Evolutionary conservation across 2,888 invertebrate genomes (phyloP), one percentile per base, ranked within the genome.

Genomic region (Noctua pronuba): DNA sequence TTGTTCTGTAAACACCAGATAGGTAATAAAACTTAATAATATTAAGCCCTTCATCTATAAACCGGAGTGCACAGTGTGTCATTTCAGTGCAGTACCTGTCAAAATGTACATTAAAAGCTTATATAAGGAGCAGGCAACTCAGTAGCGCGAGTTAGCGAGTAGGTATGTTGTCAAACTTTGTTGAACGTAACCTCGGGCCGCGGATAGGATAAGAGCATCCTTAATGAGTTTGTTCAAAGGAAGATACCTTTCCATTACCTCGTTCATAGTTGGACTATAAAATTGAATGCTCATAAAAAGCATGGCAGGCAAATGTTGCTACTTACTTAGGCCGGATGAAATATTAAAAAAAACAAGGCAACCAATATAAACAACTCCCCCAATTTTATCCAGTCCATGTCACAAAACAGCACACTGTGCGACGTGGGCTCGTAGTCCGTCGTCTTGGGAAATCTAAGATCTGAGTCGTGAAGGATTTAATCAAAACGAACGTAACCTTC

Each of bases 391-490:
- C 58, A 62, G 55, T 52, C 35, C 31, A 58, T 66, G 41, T 46
- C 28, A 74, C 58, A 65, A 70, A 49, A 52, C 24, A 64, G 60
- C 21, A 28, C 68, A 60, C 79, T 28, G 70, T 58, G 76, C 60
- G 76, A 67, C 73, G 44, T 66, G 71, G 28, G 65, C 67, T 67
- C 69, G 35, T 74, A 24, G 67, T 58, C 49, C 21, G 69, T 74
- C 87, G 83, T 78, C 80, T 41, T 73, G 87, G 89, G 88, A 88
- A 89, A 89, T 89, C 82, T 84, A 71, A 66, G 64, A 69, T 79
- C 69, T 44, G 73, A 71, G 79, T 82, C 73, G 78, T 66, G 77
- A 83, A 81, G 75, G 87, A 85, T 85, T 88, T 86, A 84, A 86
- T 88, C 81, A 82, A 78, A 87, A 77, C 67, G 69, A 86, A 86